Percentiles rank a stretch among this genome's conserved stretches.
Conservation (phyloP, 2,888 invertebrate species). For the Brachypterus glaber region DNA sequence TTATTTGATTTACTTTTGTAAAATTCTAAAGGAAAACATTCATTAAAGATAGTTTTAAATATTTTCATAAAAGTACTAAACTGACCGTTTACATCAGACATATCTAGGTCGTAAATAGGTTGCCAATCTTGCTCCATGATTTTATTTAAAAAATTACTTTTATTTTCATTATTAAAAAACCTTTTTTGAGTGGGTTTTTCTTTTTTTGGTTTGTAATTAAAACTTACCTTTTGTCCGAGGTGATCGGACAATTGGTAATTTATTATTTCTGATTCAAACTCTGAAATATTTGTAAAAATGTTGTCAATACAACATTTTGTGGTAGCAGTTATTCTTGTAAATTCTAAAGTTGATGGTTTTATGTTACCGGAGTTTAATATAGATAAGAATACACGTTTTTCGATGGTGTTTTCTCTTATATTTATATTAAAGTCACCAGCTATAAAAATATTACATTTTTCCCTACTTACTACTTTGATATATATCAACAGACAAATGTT, state of each 20-base stretch:
- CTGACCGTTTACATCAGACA: conserved; percentile 8
- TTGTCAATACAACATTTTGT: no score
- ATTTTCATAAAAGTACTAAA: conserved; percentile 4
- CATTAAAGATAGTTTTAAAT: conserved; percentile 4
- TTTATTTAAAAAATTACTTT: no score
- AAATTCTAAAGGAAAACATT: conserved; percentile 6
- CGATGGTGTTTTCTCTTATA: no score
- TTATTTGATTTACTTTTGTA: conserved; percentile 3
- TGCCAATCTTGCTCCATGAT: not conserved
- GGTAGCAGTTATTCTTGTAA: no score
- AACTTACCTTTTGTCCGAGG: conserved; percentile 8
- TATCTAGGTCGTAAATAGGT: not conserved
- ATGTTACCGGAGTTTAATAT: no score
- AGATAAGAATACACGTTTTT: no score
- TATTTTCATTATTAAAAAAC: conserved; percentile 11
- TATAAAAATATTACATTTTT: no score
- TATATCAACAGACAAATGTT: no score
- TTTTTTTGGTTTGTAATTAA: conserved; percentile 3
- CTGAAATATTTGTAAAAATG: no score
- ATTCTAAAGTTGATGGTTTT: no score
- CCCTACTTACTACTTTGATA: no score
- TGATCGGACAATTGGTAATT: conserved; percentile 9
- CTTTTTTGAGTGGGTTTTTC: conserved; percentile 4
- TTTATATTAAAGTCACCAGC: no score
- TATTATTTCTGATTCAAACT: conserved; percentile 5